Percentiles rank a stretch among this genome's conserved stretches.
Evolutionary conservation across 2,888 invertebrate species (phyloP).

Genomic region (Ditylenchus weischeri): DNA sequence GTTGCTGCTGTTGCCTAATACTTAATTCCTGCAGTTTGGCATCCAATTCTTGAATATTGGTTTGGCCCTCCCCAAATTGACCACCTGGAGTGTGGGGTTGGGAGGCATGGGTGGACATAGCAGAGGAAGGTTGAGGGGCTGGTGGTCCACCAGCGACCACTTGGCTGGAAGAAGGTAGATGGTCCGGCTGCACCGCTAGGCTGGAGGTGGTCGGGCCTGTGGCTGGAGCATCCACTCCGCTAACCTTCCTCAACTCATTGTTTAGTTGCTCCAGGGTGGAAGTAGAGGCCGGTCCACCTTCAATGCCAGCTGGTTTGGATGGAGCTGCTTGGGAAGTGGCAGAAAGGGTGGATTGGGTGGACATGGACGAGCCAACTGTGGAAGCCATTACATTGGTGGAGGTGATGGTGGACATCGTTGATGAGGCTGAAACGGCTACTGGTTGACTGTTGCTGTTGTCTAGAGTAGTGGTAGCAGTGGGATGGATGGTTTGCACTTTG

Average conservation of each 20-base stretch:
- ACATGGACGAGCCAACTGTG: no score
- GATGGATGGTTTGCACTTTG: slow-evolving; percentile 3
- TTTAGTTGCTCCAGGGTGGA: slow-evolving; percentile 39
- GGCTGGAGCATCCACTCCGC: slow-evolving; percentile 27
- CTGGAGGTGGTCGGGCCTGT: neutral
- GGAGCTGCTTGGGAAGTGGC: slow-evolving; percentile 6
- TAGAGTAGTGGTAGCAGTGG: neutral
- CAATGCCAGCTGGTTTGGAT: neutral
- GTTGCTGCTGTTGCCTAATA: neutral
- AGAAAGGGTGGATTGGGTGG: no score
- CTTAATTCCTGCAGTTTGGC: neutral
- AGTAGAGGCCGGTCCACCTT: slow-evolving; percentile 3
- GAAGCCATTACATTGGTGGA: no score
- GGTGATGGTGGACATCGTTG: no score
- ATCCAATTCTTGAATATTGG: neutral
- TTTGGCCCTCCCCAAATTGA: neutral
- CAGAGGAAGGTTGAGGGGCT: neutral
- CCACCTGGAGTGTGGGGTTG: no score
- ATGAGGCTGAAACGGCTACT: no score
- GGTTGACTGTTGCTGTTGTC: neutral
- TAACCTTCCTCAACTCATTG: slow-evolving; percentile 41
- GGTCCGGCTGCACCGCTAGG: neutral
- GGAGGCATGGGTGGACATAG: slow-evolving; percentile 7
- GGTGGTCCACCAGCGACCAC: neutral
- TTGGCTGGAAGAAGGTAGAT: neutral